Evolutionary conservation across 2,113 vertebrate genomes (phyloP).

Genomic region (Hippocampus comes): DNA sequence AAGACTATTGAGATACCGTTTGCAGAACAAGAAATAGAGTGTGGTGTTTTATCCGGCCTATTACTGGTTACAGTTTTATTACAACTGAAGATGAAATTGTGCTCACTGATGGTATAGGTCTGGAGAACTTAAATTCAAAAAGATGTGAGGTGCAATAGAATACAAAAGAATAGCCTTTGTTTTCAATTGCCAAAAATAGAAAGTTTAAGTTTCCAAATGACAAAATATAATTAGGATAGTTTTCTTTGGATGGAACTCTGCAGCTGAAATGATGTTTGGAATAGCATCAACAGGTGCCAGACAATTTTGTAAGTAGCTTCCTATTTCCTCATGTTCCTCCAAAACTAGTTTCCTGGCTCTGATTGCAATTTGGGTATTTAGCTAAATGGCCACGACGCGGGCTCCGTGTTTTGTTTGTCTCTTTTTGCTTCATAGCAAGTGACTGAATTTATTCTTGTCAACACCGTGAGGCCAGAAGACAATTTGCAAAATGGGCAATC

Average conservation of each 20-base stretch:
- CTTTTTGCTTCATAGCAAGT: conserved; percentile 75
- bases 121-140: neutral
- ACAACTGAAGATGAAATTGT: neutral
- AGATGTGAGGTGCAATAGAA: neutral
- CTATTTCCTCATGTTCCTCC: conserved; percentile 56
- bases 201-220: conserved; percentile 11
- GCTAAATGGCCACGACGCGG: conserved; percentile 70
- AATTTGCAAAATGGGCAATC: conserved; percentile 66
- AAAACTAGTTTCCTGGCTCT: conserved; percentile 65
- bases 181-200: neutral
- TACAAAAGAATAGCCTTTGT: neutral
- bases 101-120: neutral
- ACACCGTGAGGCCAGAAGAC: conserved; percentile 67
- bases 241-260: conserved; percentile 35
- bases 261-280: conserved; percentile 46
- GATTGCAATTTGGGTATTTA: conserved; percentile 75
- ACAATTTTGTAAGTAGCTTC: conserved; percentile 51
- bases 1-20: conserved; percentile 10
- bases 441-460: conserved; percentile 77
- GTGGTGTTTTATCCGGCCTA: conserved; percentile 10
- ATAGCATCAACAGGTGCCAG: conserved; percentile 41
- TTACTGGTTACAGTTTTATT: neutral
- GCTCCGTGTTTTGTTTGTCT: conserved; percentile 72
- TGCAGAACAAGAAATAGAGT: conserved; percentile 8
- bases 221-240: conserved; percentile 30